Evolutionary conservation across 2,113 vertebrate genomes (phyloP), one percentile per base, ranked within the genome.

Genomic region (Murina feae): DNA sequence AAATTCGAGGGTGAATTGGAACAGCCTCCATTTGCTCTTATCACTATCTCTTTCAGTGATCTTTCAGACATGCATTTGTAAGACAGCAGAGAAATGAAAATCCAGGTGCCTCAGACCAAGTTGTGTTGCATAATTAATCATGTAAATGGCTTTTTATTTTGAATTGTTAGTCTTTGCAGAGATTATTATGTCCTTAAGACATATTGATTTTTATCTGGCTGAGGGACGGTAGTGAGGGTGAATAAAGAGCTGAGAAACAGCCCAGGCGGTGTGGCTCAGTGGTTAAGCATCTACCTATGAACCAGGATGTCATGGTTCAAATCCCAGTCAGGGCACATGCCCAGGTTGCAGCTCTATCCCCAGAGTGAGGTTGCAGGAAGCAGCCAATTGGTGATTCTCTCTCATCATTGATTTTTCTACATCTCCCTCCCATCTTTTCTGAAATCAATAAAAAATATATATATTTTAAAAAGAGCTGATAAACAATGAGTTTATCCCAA

Each of bases 1-100:
- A 83, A 86, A 89, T 79, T 87, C 35, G 76, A 35, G 35, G 47
- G 39, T 92, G 66, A 95, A 90, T 76, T 39, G 49, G 78, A 69
- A 10, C 10, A 68, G 66, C 30, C 5, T 68, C 37, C 13, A 9
- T 81, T 87, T 63, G 35, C 78, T 90, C 44, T 86, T 79, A 25
- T 4, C 79, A 32, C 7, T 8, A 0, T 2, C 14, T 37, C 21
- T 82, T 53, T 42, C 14, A 18, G n/a, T 87, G 58, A 87, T 60
- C 23, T 72, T 53, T 74, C 32, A 76, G 8, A 35, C 47, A 71
- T 10, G 14, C 30, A n/a, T 53, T 42, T 30, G 20, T 44, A 84
- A 91, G 21, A 25, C 68, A 58, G 25, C 47, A n/a, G 20, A 30
- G 63, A 82, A 85, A 78, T 30, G 20, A 93, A 71, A 96, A 76